Percentiles rank a stretch among this genome's conserved stretches.
These are phyloP conservation scores for Aphaenogaster ashmeadi DNA, from an alignment of 1,140 invertebrate species.

Conservation along the genomic window DNA sequence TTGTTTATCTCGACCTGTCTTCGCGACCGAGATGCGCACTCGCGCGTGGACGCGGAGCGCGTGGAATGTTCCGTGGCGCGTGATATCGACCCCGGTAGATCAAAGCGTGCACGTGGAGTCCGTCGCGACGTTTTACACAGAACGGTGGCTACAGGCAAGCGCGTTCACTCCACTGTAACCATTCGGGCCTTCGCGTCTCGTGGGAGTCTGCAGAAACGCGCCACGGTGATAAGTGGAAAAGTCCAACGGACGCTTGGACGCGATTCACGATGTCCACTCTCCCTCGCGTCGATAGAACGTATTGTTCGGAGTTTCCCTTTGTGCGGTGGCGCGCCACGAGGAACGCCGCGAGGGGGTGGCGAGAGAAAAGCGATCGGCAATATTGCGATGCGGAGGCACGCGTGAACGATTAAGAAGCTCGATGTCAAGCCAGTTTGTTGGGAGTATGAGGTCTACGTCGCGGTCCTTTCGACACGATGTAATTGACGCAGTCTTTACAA, in stretches of 20 bases:
- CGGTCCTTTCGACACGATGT: not conserved
- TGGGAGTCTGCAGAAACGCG: slow-evolving; percentile 34
- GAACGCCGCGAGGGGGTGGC: not conserved
- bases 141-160: not conserved
- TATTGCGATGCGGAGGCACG: slow-evolving; percentile 50
- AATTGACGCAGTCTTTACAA: not conserved
- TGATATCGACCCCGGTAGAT: slow-evolving; percentile 82
- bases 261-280: not conserved
- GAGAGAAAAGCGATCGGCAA: not conserved
- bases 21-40: slow-evolving; percentile 77
- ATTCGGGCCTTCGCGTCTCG: slow-evolving; percentile 7
- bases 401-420: slow-evolving; percentile 52
- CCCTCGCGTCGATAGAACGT: slow-evolving; percentile 18
- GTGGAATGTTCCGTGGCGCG: slow-evolving; percentile 64
- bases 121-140: slow-evolving; percentile 51
- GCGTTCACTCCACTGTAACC: slow-evolving; percentile 15
- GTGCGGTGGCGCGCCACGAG: not conserved
- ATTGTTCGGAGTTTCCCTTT: slow-evolving; percentile 29
- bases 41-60: slow-evolving; percentile 69
- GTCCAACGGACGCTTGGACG: slow-evolving; percentile 42
- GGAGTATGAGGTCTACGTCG: not conserved
- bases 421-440: not conserved
- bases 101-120: slow-evolving; percentile 77
- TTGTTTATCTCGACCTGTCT: slow-evolving; percentile 70
- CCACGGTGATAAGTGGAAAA: slow-evolving; percentile 34